phyloP scores from a whole-genome alignment of 2,888 invertebrate species.

The Diabrotica balteata region DNA sequence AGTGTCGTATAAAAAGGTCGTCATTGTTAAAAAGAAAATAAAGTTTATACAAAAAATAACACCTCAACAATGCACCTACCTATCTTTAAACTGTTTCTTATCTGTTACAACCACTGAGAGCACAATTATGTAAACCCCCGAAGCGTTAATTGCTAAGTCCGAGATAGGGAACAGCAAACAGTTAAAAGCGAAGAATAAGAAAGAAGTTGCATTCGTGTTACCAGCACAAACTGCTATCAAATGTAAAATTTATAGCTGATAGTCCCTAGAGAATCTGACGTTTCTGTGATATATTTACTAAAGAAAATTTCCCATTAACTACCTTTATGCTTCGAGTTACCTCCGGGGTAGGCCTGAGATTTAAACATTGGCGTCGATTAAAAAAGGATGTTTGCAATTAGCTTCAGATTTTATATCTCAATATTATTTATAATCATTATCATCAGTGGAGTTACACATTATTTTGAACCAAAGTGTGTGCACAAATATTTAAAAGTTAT shows the following conservation, averaged over 20 bases:
- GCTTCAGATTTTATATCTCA: too few species aligned
- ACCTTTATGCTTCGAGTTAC: slow-evolving; percentile 14
- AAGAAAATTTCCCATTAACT: slow-evolving; percentile 21
- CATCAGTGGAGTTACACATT: too few species aligned
- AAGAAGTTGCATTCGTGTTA: slow-evolving; percentile 12
- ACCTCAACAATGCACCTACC: too few species aligned
- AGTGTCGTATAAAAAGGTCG: too few species aligned
- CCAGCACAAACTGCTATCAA: slow-evolving; percentile 11
- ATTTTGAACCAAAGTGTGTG: too few species aligned
- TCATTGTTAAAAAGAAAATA: too few species aligned
- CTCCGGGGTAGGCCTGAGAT: slow-evolving; percentile 6
- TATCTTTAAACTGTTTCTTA: not conserved
- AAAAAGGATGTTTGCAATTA: too few species aligned
- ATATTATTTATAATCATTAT: too few species aligned
- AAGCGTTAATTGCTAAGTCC: slow-evolving; percentile 19
- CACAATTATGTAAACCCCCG: slow-evolving; percentile 19
- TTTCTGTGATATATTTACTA: slow-evolving; percentile 15
- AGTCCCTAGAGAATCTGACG: slow-evolving; percentile 14
- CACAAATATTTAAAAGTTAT: too few species aligned
- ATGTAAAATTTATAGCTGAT: slow-evolving; percentile 17
- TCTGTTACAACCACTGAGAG: slow-evolving; percentile 11
- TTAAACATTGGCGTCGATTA: slow-evolving; percentile 2
- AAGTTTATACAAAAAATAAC: too few species aligned
- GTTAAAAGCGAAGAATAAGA: slow-evolving; percentile 1
- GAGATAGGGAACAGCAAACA: slow-evolving; percentile 18